A percentile compares a stretch with the other conserved stretches of the same genome.
Conservation (phyloP, 2,797 vertebrate genomes). For the Parauchenoglanis ngamensis region DNA sequence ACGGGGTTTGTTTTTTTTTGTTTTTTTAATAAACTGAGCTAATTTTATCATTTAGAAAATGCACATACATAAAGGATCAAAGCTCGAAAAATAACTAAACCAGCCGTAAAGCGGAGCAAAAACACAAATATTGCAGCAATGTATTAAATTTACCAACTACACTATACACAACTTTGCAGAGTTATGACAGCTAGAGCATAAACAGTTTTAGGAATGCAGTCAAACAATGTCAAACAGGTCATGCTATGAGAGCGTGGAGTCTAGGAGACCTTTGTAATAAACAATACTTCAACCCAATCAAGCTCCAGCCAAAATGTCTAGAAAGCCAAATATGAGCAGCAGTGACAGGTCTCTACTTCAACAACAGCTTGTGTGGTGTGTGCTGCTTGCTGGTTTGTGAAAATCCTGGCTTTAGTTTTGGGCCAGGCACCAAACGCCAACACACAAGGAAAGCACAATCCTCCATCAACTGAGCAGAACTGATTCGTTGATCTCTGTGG, state of each 20-base stretch:
- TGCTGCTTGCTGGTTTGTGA: conserved; percentile 26
- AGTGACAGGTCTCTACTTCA: conserved; percentile 17
- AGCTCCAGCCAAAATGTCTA: conserved; percentile 39
- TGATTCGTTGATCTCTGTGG: conserved; percentile 45
- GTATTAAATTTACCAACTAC: conserved; percentile 4
- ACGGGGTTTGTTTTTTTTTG: too few species aligned
- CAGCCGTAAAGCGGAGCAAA: not conserved
- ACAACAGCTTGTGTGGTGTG: conserved; percentile 20
- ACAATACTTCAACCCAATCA: conserved; percentile 43
- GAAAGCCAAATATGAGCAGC: conserved; percentile 34
- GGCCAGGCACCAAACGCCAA: conserved; percentile 31
- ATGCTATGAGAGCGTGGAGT: conserved; percentile 20
- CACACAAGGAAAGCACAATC: conserved; percentile 35
- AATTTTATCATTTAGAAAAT: not conserved
- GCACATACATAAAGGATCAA: not conserved
- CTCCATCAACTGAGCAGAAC: conserved; percentile 53
- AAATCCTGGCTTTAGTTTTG: conserved; percentile 28
- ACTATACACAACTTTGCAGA: conserved; percentile 22
- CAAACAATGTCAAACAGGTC: conserved; percentile 21
- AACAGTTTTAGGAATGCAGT: conserved; percentile 33
- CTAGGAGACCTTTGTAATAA: conserved; percentile 24
- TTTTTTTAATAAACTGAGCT: not conserved
- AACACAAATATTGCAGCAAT: not conserved
- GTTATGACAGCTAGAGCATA: conserved; percentile 34
- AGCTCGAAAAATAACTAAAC: not conserved